Evolutionary conservation across 2,888 invertebrate species (phyloP).

Genomic region (Sarcophaga carnaria): DNA sequence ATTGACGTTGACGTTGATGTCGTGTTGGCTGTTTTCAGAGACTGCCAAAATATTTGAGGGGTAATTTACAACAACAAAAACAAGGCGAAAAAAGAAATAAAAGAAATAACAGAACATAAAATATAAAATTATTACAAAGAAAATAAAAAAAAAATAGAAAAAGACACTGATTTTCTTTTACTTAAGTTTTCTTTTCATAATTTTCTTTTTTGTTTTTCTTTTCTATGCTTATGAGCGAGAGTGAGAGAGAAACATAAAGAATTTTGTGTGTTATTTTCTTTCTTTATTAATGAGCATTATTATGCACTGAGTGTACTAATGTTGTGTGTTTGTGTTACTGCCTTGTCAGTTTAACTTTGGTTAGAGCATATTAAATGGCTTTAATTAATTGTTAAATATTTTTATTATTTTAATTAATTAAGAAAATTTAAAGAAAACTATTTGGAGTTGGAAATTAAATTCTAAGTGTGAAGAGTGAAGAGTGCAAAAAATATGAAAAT

Average conservation of each 20-base stretch:
- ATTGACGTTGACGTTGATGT: constrained; percentile 40
- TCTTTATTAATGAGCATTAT: too few relatives aligned
- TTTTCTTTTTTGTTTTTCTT: background rate
- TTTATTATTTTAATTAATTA: too few relatives aligned
- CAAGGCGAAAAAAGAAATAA: background rate
- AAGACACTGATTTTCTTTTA: background rate
- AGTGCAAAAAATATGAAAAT: too few relatives aligned
- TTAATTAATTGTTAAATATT: too few relatives aligned
- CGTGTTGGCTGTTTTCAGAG: background rate
- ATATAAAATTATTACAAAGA: background rate
- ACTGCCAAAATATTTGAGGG: constrained; percentile 51
- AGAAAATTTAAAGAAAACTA: too few relatives aligned
- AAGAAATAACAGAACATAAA: background rate
- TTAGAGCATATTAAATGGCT: too few relatives aligned
- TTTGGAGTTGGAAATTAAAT: too few relatives aligned
- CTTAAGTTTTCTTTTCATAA: background rate
- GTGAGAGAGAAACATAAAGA: background rate
- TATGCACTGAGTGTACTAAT: too few relatives aligned
- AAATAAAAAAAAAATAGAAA: background rate
- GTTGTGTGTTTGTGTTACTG: too few relatives aligned
- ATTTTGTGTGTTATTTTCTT: too few relatives aligned
- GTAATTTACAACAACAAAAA: constrained; percentile 38
- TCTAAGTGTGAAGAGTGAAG: too few relatives aligned
- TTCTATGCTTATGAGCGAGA: background rate
- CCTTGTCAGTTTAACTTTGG: too few relatives aligned